Percentiles rank a stretch among this genome's conserved stretches.
These are phyloP conservation scores for Rhegmatorhina hoffmannsi DNA, from an alignment of 2,113 vertebrate species.

Conservation along the genomic window DNA sequence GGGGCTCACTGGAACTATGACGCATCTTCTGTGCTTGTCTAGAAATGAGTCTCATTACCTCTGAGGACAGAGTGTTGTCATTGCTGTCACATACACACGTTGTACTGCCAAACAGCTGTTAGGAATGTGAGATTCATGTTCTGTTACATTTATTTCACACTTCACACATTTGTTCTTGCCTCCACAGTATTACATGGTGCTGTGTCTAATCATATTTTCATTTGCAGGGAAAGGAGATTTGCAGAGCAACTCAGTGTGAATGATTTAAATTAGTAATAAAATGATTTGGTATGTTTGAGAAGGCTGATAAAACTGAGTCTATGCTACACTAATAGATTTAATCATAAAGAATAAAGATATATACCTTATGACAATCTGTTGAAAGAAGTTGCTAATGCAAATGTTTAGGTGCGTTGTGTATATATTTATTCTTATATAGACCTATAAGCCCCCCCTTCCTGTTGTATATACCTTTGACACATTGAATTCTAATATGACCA, in stretches of 20 bases:
- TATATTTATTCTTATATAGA: not conserved
- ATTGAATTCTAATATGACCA: not conserved
- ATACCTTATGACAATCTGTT: not conserved
- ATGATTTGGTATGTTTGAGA: not conserved
- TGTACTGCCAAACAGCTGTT: constrained; percentile 51
- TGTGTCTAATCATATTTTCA: constrained; percentile 43
- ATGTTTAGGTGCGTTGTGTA: not conserved
- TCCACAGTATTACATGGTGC: not conserved
- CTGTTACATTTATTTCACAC: constrained; percentile 58
- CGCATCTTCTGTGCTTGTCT: not conserved
- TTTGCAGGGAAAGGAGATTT: not conserved
- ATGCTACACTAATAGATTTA: not conserved
- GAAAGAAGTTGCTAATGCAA: not conserved
- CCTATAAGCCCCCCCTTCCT: not conserved
- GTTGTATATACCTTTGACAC: not conserved
- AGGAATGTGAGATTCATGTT: constrained; percentile 1
- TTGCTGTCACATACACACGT: constrained; percentile 10
- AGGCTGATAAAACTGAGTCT: not conserved
- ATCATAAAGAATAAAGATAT: not conserved
- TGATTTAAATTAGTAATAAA: not conserved
- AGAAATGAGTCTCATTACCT: not conserved
- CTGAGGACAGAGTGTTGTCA: constrained; percentile 8
- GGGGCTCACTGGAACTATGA: not conserved
- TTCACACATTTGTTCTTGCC: constrained; percentile 31
- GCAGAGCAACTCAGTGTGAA: not conserved